Evolutionary conservation across 2,113 vertebrate species (phyloP).

Genomic region (Pseudopipra pipra): DNA sequence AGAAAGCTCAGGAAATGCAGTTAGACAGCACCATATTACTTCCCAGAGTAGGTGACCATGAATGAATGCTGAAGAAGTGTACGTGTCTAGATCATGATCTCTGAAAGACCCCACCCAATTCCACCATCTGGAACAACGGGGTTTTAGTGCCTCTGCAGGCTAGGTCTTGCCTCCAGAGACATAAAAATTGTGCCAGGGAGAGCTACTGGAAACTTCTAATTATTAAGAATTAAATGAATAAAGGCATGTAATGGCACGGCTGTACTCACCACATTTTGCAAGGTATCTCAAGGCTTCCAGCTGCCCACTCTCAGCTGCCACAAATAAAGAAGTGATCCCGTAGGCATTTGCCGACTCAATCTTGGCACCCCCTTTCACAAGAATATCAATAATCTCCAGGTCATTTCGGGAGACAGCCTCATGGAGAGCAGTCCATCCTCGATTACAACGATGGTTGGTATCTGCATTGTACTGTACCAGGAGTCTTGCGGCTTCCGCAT

Average conservation of each 20-base stretch:
- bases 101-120: neutral
- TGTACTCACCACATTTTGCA: conserved; percentile 76
- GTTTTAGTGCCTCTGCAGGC: neutral
- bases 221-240: neutral
- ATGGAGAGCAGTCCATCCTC: conserved; percentile 89
- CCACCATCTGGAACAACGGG: neutral
- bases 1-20: neutral
- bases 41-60: neutral
- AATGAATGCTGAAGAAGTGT: neutral
- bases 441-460: conserved; percentile 81
- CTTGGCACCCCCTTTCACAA: conserved; percentile 87
- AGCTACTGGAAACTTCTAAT: neutral
- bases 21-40: neutral
- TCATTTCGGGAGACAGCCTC: conserved; percentile 84
- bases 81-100: neutral
- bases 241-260: neutral
- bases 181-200: neutral
- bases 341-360: conserved; percentile 81
- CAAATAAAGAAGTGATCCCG: conserved; percentile 88
- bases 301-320: conserved; percentile 88
- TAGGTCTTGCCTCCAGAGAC: neutral
- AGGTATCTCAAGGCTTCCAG: conserved; percentile 83
- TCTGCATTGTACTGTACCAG: conserved; percentile 79
- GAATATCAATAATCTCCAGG: conserved; percentile 87
- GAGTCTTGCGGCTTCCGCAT: conserved; percentile 72